Base-by-base conservation (phyloP, 2,113 vertebrate genomes). In the Zootoca vivipara region DNA sequence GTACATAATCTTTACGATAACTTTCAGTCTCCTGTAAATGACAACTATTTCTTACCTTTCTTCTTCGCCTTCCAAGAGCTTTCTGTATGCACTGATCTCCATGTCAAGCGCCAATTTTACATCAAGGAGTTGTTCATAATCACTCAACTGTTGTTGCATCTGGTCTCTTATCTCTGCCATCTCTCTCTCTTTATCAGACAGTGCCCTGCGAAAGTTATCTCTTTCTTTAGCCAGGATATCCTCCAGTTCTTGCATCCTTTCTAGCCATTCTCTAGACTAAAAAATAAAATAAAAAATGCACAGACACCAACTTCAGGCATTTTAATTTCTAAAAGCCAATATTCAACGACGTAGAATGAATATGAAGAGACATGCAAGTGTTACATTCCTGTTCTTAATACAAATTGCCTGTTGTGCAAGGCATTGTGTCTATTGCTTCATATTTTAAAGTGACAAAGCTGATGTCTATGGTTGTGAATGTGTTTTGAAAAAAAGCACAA, bases 31-130 rank as follows among this genome's bases (percentile, higher is more conserved):
- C 7, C 20, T 30, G 8, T 40, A 86, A 90, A 56, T n/a, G 3
- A 42, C 4, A 74, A 84, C 42, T 65, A 28, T 67, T 67, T 7
- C 86, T 90, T 93, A 99, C 98, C 98, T 98, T 88, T 99, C 97
- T 72, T 99, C 98, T 92, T 99, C 98, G 20, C 98, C 97, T 87
- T 99, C 99, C 89, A 99, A 91, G 42, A 99, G 95, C 72, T 99
- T 98, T 88, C 98, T 96, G 74, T 99, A 99, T 64, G 98, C 98
- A 12, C 85, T 97, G 92, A 99, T 99, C 95, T 99, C 99, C 98
- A 98, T 97, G 96, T 99, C 98, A 88, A 99, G 95, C 12, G 98
- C 97, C 86, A 99, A 95, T 87, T 99, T 99, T 3, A 99, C 97
- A 83, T 99, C 98, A 86, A 99, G 96, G 86, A 99, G 97, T 72